Evolutionary conservation across 92 coral and sea anemone species (phyloP), one percentile per base, ranked within the genome.

Genomic region (Phenganax marumi): DNA sequence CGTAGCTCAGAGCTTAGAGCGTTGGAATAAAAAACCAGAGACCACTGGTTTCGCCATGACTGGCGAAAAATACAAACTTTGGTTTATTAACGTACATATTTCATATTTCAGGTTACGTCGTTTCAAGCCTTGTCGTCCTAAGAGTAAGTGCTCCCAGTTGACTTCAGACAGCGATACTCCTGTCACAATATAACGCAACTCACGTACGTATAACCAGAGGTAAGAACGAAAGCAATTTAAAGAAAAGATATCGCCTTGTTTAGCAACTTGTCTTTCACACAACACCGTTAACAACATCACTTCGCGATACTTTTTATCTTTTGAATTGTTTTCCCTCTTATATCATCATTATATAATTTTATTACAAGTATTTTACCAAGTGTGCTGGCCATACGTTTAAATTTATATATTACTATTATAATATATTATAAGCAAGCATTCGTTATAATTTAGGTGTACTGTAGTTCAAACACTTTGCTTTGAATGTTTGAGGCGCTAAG

Each of bases 121-220:
- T 14, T 95, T 92, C 91, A 95, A 95, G 70, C 97, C 92, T 8
- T 88, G 26, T 26, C 26, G 46, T 3, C 57, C 53, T 10, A 60
- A 78, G 47, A 72, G 72, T 23, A 17, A 60, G 65, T 60, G 49
- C 68, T 50, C 71, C 17, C 97, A 90, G n/a, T 89, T 95, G 64
- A 91, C 91, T 5, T 92, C 98, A 22, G 86, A 92, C 8, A 95
- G 97, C 74, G 98, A 95, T 83, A 95, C 91, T 47, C 98, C 98
- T 3, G 92, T 92, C 8, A 86, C 90, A 57, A 95, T 95, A 50
- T 95, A 82, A 50, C 63, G 19, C 23, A 46, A 0, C 12, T 4
- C 54, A 56, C 52, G 50, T 33, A 0, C 33, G n/a, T 72, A 50
- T 50, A 50, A 13, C 47, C 55, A 72, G 12, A 48, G 47, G 10